Evolutionary conservation across 1,140 invertebrate genomes (phyloP).

Genomic region (Harpegnathos saltator): DNA sequence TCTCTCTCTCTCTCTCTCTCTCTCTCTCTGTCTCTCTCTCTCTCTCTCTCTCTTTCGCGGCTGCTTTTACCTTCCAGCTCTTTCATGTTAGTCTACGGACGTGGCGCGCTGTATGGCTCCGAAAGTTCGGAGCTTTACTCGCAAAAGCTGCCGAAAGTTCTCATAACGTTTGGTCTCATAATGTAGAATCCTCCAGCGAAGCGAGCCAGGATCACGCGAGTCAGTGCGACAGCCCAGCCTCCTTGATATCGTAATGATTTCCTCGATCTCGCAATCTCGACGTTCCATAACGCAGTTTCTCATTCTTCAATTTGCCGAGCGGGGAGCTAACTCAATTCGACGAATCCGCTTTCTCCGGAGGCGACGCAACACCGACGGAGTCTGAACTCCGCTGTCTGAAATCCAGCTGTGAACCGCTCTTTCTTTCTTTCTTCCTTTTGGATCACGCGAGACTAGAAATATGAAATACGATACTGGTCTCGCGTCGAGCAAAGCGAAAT

Average conservation of each 20-base stretch:
- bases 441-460: not conserved
- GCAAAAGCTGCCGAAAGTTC: not conserved
- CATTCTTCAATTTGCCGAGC: not conserved
- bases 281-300: too few relatives aligned
- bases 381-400: too few relatives aligned
- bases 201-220: too few relatives aligned
- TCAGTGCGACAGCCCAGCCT: too few relatives aligned
- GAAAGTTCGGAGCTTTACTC: conserved; percentile 2
- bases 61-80: too few relatives aligned
- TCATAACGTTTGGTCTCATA: too few relatives aligned
- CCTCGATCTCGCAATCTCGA: conserved; percentile 1
- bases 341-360: not conserved
- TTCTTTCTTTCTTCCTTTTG: not conserved
- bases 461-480: too few relatives aligned
- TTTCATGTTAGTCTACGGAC: not conserved
- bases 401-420: too few relatives aligned
- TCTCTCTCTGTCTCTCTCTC: too few relatives aligned
- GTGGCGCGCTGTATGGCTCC: not conserved
- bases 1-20: conserved; percentile 58
- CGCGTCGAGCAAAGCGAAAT: not conserved
- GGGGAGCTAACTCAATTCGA: not conserved
- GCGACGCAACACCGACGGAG: not conserved
- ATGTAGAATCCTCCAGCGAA: too few relatives aligned
- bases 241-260: not conserved
- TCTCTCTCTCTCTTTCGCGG: too few relatives aligned